Conservation (phyloP, 2,797 vertebrate genomes). For the Molossus molossus region DNA sequence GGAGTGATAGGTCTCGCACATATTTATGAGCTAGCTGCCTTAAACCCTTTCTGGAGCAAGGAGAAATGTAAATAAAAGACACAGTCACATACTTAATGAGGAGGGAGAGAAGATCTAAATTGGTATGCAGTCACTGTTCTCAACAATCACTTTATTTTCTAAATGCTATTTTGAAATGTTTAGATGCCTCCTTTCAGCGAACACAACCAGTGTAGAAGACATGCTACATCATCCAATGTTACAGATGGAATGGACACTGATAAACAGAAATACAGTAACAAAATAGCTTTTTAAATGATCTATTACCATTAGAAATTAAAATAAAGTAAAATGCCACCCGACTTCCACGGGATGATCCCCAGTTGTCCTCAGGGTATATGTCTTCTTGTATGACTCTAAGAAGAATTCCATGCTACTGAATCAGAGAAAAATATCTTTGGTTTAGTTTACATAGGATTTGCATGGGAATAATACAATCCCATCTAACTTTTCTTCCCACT, state of each 20-base stretch:
- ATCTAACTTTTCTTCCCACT: background rate
- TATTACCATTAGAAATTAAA: background rate
- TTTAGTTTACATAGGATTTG: conserved; percentile 56
- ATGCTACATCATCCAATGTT: background rate
- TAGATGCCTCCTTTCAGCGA: background rate
- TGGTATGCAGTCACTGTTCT: background rate
- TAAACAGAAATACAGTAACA: background rate
- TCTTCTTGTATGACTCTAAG: background rate
- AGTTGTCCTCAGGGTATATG: background rate
- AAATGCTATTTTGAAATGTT: conserved; percentile 19
- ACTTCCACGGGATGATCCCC: background rate
- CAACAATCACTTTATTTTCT: conserved; percentile 33
- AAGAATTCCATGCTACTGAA: conserved; percentile 16
- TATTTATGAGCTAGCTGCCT: conserved; percentile 80
- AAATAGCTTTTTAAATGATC: background rate
- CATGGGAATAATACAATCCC: background rate
- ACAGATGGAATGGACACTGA: background rate
- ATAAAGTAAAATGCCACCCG: background rate
- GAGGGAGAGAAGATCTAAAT: conserved; percentile 64
- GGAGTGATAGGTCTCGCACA: conserved; percentile 66
- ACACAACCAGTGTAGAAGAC: background rate
- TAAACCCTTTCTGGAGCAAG: conserved; percentile 75
- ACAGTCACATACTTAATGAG: conserved; percentile 75
- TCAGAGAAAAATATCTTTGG: background rate
- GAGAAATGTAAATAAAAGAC: conserved; percentile 78